Percentiles rank a stretch among this genome's conserved stretches.
These are phyloP conservation scores for Meliscaeva auricollis DNA, from an alignment of 2,888 invertebrate species.

Conservation along the genomic window DNA sequence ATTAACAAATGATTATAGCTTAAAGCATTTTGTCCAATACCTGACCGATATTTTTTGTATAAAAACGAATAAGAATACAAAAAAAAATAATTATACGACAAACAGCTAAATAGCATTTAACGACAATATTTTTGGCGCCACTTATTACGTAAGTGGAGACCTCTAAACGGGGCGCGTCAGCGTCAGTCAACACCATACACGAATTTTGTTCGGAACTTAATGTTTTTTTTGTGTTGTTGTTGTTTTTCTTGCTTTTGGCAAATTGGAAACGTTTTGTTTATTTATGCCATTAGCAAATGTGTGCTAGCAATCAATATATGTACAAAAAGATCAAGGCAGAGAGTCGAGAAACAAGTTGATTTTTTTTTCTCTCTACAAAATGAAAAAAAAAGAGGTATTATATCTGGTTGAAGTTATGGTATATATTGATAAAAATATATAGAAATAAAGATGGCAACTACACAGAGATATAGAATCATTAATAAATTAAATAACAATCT, in stretches of 20 bases:
- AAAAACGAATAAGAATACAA: conserved; percentile 7
- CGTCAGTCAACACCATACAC: conserved; percentile 57
- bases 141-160: conserved; percentile 71
- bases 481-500: conserved; percentile 69
- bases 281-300: conserved; percentile 69
- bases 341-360: conserved; percentile 6
- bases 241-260: conserved; percentile 37
- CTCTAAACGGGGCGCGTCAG: conserved; percentile 60
- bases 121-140: conserved; percentile 76
- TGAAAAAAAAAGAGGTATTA: conserved; percentile 24
- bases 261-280: conserved; percentile 65
- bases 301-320: conserved; percentile 56
- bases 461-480: conserved; percentile 52
- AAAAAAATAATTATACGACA: conserved; percentile 28
- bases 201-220: conserved; percentile 32
- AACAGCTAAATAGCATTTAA: conserved; percentile 63
- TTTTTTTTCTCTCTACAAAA: not conserved
- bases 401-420: conserved; percentile 14
- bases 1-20: conserved; percentile 44
- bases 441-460: conserved; percentile 39
- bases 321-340: conserved; percentile 15
- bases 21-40: conserved; percentile 50
- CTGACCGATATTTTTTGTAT: conserved; percentile 57
- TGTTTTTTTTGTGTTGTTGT: conserved; percentile 5
- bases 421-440: conserved; percentile 6